Base-by-base conservation (phyloP, 1,140 invertebrate species). In the Euschistus heros region DNA sequence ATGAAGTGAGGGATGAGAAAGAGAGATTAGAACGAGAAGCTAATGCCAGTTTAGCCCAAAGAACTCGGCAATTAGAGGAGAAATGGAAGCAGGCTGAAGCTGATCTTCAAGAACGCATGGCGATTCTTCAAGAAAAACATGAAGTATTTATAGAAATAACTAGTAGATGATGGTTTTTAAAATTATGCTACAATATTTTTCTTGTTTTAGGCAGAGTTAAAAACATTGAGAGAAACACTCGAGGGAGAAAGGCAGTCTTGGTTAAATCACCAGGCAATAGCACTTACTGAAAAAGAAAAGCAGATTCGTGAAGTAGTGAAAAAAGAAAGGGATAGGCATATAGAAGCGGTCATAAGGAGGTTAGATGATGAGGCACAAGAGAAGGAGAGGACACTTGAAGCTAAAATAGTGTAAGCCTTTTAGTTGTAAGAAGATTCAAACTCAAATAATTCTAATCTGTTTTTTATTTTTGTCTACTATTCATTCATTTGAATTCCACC, bases 251-350 rank as follows among this genome's bases (percentile, higher is more conserved):
- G 76, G 70, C 70, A 84, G 73, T 73, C 75, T 14, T 82, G 79
- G 79, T 72, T 80, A 26, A 75, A 77, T 22, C 78, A 81, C 67
- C 78, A 81, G 68, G 79, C 76, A 7, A 57, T 75, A 37, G 73
- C 77, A 18, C 72, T 85, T 6, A 71, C 75, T 24, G 80, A 84
- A 65, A 80, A 80, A 64, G 84, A 86, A 73, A 75, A 73, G 37
- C 72, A 74, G 47, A 80, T 87, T 17, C 70, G 79, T 18, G 80
- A 85, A 20, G 78, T 84, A 63, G 82, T 79, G 68, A 79, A 79
- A 68, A 77, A 75, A 62, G 81, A 86, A 69, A 73, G 84, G 24
- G 85, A 87, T 71, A 78, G 77, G 61, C 83, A 86, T 70, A 84
- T 87, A 63, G 84, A 86, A 67, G 70, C 81, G 6, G 81, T 83